These are phyloP conservation scores for Lithophane leautieri DNA, from an alignment of 2,888 invertebrate species.

Conservation along the genomic window DNA sequence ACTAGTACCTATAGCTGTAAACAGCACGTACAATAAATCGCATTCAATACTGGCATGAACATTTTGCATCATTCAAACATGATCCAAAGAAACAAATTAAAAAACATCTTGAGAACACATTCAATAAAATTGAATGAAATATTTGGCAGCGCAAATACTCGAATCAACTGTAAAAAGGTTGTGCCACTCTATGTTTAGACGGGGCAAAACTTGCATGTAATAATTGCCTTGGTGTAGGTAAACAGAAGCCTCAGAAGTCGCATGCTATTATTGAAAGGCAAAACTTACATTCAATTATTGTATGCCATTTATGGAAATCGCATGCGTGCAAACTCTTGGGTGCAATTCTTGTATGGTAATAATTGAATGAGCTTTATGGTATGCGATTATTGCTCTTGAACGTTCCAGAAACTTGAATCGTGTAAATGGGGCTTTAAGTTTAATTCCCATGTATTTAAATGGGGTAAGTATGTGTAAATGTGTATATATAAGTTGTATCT, in stretches of 20 bases:
- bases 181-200: neutral
- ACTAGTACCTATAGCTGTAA: too few species aligned
- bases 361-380: neutral
- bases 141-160: neutral
- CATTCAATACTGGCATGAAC: too few species aligned
- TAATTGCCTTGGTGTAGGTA: neutral
- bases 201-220: neutral
- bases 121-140: too few species aligned
- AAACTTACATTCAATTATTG: neutral
- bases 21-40: too few species aligned
- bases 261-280: neutral
- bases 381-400: neutral
- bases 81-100: too few species aligned
- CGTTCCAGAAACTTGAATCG: neutral
- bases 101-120: neutral
- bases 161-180: too few species aligned
- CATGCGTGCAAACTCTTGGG: neutral
- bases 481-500: too few species aligned
- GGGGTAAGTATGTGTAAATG: too few species aligned
- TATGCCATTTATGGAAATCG: neutral
- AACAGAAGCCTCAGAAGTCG: neutral
- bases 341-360: neutral
- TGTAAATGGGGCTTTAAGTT: neutral
- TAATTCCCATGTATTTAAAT: too few species aligned
- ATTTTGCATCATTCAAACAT: too few species aligned